Conservation (phyloP, 2,113 vertebrate genomes). For the Ursus arctos region DNA sequence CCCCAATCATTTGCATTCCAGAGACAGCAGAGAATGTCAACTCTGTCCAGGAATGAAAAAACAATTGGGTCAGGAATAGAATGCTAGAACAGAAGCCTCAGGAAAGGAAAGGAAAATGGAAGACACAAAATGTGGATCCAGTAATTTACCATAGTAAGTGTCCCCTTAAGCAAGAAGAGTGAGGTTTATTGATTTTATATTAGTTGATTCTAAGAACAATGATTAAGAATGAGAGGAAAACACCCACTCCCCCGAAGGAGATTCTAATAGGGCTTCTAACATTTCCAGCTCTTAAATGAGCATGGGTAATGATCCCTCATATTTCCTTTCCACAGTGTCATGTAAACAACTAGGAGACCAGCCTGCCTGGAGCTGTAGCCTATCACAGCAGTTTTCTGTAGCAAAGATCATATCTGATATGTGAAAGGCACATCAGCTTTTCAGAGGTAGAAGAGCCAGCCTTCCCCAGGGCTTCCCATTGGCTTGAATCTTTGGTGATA, state of each 20-base stretch:
- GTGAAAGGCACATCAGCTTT: not conserved
- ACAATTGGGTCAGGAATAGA: not conserved
- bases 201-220: constrained; percentile 73
- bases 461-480: not conserved
- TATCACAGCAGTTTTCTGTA: not conserved
- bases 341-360: constrained; percentile 40
- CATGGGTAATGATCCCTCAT: constrained; percentile 61
- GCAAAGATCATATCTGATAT: not conserved
- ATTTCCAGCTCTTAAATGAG: constrained; percentile 56
- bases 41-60: not conserved
- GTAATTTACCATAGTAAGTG: constrained; percentile 65
- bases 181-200: constrained; percentile 75
- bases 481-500: not conserved
- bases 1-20: not conserved
- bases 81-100: not conserved
- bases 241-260: constrained; percentile 57
- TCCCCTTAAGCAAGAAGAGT: constrained; percentile 69
- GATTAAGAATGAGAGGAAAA: constrained; percentile 78
- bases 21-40: not conserved
- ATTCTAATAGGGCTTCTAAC: constrained; percentile 57
- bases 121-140: not conserved
- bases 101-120: not conserved
- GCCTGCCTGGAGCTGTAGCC: not conserved
- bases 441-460: not conserved
- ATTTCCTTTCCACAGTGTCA: constrained; percentile 54